Percentiles rank a stretch among this genome's conserved stretches.
Evolutionary conservation across 2,113 vertebrate species (phyloP).

Genomic region (Vidua chalybeata): DNA sequence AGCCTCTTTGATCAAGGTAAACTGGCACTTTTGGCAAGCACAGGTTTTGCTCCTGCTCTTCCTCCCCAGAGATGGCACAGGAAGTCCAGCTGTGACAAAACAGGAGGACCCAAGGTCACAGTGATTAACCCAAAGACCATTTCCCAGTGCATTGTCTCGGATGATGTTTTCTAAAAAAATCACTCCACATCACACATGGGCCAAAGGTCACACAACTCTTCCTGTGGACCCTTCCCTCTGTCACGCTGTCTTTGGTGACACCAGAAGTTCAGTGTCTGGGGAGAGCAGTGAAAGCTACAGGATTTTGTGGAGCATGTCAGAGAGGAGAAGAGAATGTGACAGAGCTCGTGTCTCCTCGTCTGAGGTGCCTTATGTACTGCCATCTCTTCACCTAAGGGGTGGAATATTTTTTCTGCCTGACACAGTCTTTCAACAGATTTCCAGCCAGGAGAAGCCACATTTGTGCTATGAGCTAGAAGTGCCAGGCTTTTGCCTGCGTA

Average conservation of each 20-base stretch:
- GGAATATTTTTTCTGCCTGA: slow-evolving; percentile 43
- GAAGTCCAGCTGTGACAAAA: background rate
- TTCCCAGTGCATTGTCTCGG: background rate
- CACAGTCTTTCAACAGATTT: slow-evolving; percentile 27
- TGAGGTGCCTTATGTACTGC: slow-evolving; percentile 10
- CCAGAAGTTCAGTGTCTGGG: background rate
- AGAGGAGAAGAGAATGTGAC: slow-evolving; percentile 1
- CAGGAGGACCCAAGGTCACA: background rate
- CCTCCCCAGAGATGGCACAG: background rate
- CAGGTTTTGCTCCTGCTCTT: background rate
- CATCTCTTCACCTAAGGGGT: slow-evolving; percentile 27
- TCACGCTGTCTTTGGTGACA: background rate
- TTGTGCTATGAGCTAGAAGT: background rate
- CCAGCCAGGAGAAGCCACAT: background rate
- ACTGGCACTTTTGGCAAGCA: background rate
- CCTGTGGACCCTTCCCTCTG: background rate
- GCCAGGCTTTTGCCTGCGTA: slow-evolving; percentile 14
- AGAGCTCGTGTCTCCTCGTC: background rate
- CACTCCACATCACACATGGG: background rate
- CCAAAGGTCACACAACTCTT: background rate
- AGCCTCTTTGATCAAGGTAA: background rate
- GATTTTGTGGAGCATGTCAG: background rate
- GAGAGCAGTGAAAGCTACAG: background rate
- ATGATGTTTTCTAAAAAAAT: background rate
- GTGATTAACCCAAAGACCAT: background rate